Conservation (phyloP, 2,888 invertebrate genomes). For the Drosophila crucigera region DNA sequence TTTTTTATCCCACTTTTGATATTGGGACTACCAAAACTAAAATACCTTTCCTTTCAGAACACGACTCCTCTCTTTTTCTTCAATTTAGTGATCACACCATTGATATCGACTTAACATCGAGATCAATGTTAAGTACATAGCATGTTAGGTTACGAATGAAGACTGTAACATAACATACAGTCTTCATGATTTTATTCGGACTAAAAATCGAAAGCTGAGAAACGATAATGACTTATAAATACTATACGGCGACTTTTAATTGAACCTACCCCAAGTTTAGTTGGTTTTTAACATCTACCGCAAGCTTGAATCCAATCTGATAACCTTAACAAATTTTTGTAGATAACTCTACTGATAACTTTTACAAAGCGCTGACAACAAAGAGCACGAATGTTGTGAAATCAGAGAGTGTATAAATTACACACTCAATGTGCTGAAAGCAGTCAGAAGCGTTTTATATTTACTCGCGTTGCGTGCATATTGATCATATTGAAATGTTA, state of each 20-base stretch:
- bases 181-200: no score
- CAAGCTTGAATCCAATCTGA: neutral
- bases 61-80: no score
- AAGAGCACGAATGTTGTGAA: constrained; percentile 29
- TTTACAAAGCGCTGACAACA: neutral
- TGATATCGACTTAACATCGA: no score
- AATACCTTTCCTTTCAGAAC: no score
- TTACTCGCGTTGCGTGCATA: constrained; percentile 11
- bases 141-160: no score
- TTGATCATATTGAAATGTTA: constrained; percentile 30
- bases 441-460: constrained; percentile 40
- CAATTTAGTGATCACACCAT: no score
- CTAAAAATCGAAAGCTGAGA: neutral
- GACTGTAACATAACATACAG: no score
- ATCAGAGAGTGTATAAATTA: constrained; percentile 36
- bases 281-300: neutral
- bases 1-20: no score
- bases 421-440: no score
- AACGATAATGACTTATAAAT: neutral
- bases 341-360: neutral
- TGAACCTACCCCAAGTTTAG: constrained; percentile 20
- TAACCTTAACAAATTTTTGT: neutral
- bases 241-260: neutral
- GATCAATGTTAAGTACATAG: no score
- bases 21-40: no score